Base-by-base conservation (phyloP, 1,140 invertebrate genomes). In the Anastrepha ludens region DNA sequence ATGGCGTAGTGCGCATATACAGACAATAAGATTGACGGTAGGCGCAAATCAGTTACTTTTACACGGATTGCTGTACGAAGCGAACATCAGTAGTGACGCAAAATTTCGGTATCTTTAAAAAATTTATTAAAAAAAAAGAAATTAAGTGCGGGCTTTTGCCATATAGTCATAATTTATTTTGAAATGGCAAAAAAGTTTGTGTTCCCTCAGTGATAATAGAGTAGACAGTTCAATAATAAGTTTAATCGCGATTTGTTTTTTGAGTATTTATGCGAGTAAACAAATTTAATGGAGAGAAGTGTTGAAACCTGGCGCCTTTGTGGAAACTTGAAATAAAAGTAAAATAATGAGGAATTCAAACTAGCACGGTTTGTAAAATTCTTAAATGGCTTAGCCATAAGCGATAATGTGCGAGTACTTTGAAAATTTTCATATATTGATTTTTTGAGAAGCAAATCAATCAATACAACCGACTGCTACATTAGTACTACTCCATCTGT, bases 341-440 rank as follows among this genome's bases (percentile, higher is more conserved):
- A 67, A 67, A 67, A 11, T 39, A 41, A 41, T 41, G 39, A 2
- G 9, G 0, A 29, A 9, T 67, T 39, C 29, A 2, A 13, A 67
- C 1, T 41, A 39, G 13, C 64, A 67, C 6, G 13, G 44, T 47
- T 47, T 74, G 17, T 44, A 17, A 13, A 5, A 74, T 74, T 6
- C 41, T 13, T 74, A 17, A 74, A 47, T 6, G 1, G 39, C 15
- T 17, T 74, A 17, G 5, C 11, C 17, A 44, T 41, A 74, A 41
- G 39, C 41, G 15, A 74, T 44, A 39, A 39, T 29, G 29, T 29
- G 29, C 29, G 29, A 29, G 29, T 29, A 17, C 67, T 74, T 74
- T 81, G 17, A 55, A 81, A 81, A 20, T 81, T 81, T 50, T 29
- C 74, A 81, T 50, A n/a, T 55, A 81, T 81, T 55, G 74, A 81